Percentiles rank a stretch among this genome's conserved stretches.
phyloP scores from a whole-genome alignment of 1,140 invertebrate species.

The Calliopsis andreniformis region DNA sequence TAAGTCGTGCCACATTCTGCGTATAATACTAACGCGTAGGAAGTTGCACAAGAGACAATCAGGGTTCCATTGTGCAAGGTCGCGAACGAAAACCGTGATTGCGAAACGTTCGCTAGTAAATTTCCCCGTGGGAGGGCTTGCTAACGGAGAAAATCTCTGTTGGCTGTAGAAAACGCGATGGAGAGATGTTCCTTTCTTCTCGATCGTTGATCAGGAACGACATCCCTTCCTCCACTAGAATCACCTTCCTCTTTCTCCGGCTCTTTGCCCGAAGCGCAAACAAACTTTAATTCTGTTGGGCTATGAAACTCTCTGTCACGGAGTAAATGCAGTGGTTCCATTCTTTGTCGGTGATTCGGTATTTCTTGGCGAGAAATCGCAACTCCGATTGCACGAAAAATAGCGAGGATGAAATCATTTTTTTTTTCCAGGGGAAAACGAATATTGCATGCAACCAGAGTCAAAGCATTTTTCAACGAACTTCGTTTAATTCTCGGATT shows the following conservation, averaged over 20 bases:
- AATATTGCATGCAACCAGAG: background rate
- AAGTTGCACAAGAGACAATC: slow-evolving; percentile 25
- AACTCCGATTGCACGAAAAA: background rate
- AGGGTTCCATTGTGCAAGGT: slow-evolving; percentile 39
- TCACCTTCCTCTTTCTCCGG: too few relatives aligned
- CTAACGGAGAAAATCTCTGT: slow-evolving; percentile 21
- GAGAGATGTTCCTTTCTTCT: background rate
- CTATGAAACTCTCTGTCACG: too few relatives aligned
- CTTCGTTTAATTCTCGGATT: slow-evolving; percentile 45
- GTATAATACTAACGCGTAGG: background rate
- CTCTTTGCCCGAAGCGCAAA: too few relatives aligned
- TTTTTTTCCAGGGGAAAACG: background rate
- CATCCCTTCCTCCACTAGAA: too few relatives aligned
- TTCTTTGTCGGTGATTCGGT: too few relatives aligned
- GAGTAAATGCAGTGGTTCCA: background rate
- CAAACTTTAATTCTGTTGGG: background rate
- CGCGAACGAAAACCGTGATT: slow-evolving; percentile 30
- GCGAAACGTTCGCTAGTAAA: slow-evolving; percentile 38
- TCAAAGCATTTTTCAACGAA: slow-evolving; percentile 23
- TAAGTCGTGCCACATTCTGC: background rate
- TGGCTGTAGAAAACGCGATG: background rate
- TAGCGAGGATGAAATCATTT: slow-evolving; percentile 13
- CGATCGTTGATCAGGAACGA: background rate
- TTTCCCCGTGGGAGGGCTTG: slow-evolving; percentile 5
- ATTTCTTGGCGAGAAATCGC: background rate